phyloP scores from a whole-genome alignment of 2,888 invertebrate species.

The Trachelus troglodyta region DNA sequence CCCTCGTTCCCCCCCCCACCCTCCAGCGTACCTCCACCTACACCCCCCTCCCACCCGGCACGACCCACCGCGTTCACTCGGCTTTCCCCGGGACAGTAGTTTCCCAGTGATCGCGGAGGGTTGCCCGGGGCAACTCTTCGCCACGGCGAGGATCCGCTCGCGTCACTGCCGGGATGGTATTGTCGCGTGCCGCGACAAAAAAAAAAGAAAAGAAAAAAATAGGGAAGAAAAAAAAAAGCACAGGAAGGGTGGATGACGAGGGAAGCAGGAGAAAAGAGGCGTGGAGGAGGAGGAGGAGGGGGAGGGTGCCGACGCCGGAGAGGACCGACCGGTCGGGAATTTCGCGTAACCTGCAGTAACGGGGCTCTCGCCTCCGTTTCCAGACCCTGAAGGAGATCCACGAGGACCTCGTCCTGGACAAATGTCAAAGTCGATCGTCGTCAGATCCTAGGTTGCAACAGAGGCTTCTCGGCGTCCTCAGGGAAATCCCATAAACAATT shows the following conservation, averaged over 20 bases:
- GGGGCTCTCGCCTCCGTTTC: constrained; percentile 28
- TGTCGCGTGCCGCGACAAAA: constrained; percentile 39
- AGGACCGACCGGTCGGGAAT: constrained; percentile 29
- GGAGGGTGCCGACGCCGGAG: constrained; percentile 13
- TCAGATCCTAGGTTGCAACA: neutral
- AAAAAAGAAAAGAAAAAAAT: constrained; percentile 16
- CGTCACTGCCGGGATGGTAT: constrained; percentile 54
- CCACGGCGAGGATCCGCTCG: constrained; percentile 40
- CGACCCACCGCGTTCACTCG: constrained; percentile 17
- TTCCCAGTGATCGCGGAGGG: constrained; percentile 52
- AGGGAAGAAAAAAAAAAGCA: constrained; percentile 17
- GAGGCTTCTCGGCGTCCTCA: neutral
- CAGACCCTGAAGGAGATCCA: neutral
- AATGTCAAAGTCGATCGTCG: neutral
- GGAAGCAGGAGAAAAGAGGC: constrained; percentile 16
- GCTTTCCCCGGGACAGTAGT: constrained; percentile 57
- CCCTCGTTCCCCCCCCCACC: constrained; percentile 18
- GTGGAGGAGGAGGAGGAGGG: constrained; percentile 14
- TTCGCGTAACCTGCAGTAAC: constrained; percentile 44
- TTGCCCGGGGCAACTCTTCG: constrained; percentile 64
- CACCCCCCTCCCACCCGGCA: neutral
- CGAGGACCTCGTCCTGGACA: neutral
- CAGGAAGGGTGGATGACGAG: constrained; percentile 24
- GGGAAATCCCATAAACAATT: neutral
- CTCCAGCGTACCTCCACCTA: constrained; percentile 23